Evolutionary conservation across 2,113 vertebrate genomes (phyloP).

Genomic region (Raja brachyura): DNA sequence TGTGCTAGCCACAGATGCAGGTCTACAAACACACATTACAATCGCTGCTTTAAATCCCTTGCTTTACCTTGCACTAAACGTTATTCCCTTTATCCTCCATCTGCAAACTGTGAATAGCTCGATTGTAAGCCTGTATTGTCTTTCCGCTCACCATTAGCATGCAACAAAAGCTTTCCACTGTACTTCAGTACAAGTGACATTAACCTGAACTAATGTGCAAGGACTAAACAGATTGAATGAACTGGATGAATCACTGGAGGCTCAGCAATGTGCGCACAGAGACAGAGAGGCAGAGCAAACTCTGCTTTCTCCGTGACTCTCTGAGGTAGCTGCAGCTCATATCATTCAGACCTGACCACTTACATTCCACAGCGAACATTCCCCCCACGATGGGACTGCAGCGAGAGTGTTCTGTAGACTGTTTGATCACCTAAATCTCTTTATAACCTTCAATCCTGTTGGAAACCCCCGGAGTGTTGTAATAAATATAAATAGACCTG

Average conservation of each 20-base stretch:
- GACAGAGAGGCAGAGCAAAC: background rate
- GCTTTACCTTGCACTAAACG: no score
- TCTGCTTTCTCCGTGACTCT: slow-evolving; percentile 6
- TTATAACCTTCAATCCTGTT: slow-evolving; percentile 33
- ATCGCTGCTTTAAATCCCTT: no score
- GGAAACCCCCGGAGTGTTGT: slow-evolving; percentile 22
- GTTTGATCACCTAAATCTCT: slow-evolving; percentile 36
- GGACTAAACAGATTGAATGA: background rate
- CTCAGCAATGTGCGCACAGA: background rate
- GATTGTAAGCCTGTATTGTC: no score
- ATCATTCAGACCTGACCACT: slow-evolving; percentile 18
- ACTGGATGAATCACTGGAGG: background rate
- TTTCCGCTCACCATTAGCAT: no score
- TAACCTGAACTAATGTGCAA: background rate
- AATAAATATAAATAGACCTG: slow-evolving; percentile 27
- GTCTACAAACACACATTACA: no score
- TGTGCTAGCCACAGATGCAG: no score
- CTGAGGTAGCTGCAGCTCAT: background rate
- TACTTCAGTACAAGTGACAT: no score
- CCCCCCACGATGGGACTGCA: background rate
- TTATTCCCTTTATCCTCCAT: no score
- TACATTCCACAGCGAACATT: slow-evolving; percentile 29
- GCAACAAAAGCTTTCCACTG: no score
- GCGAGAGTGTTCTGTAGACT: background rate
- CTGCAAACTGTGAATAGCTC: no score